A percentile compares a stretch with the other conserved stretches of the same genome.
Conservation (phyloP, 2,888 invertebrate species). For the Tinea semifulvella region DNA sequence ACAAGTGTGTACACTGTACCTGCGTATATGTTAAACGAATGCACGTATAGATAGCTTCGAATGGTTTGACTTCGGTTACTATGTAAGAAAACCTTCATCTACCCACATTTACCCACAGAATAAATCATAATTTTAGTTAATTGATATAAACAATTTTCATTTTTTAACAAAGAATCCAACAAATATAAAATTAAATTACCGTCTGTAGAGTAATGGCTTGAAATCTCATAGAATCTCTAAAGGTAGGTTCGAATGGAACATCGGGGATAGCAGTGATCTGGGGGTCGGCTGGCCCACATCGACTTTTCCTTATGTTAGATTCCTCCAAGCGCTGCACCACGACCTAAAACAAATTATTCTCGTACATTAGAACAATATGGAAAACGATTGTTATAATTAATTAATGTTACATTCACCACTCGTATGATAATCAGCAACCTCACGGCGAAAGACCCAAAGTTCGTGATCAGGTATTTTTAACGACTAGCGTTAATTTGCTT, state of each 20-base stretch:
- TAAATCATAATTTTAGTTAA: too few species aligned
- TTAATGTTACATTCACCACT: conserved; percentile 2
- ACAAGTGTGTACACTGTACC: too few species aligned
- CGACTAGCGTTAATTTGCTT: conserved; percentile 8
- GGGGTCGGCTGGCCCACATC: conserved; percentile 65
- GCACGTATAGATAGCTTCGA: too few species aligned
- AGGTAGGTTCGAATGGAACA: conserved; percentile 83
- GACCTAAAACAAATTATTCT: conserved; percentile 35
- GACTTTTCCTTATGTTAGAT: conserved; percentile 63
- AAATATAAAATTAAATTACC: too few species aligned
- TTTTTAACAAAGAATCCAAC: too few species aligned
- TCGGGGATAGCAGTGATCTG: conserved; percentile 65
- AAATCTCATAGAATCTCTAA: conserved; percentile 91
- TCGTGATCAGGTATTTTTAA: conserved; percentile 11
- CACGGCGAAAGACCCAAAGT: conserved; percentile 1
- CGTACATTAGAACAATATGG: too few species aligned
- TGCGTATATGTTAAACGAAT: too few species aligned
- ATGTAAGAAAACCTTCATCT: too few species aligned
- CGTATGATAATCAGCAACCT: conserved; percentile 4
- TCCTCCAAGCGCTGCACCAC: conserved; percentile 68
- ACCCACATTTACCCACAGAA: too few species aligned
- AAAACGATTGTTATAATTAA: conserved; percentile 2
- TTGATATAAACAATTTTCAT: too few species aligned
- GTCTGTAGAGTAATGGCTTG: conserved; percentile 95
- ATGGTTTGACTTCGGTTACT: too few species aligned